A percentile compares a stretch with the other conserved stretches of the same genome.
phyloP scores from a whole-genome alignment of 2,113 vertebrate species.

The Ia io region DNA sequence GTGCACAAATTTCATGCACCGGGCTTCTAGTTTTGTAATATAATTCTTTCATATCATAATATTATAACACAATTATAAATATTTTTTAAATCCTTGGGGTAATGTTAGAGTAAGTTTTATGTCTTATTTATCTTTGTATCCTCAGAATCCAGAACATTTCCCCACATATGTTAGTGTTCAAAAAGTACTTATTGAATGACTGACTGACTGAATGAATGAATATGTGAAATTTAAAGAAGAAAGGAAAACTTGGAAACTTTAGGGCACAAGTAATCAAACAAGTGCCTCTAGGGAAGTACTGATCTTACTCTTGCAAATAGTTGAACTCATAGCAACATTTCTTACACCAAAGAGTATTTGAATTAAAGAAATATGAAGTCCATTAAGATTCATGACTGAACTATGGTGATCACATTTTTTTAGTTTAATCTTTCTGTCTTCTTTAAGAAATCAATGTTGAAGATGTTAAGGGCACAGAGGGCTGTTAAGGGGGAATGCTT shows the following conservation, averaged over 20 bases:
- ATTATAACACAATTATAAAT: neutral
- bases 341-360: neutral
- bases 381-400: neutral
- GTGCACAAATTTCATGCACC: too few species aligned
- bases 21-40: neutral
- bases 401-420: neutral
- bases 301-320: neutral
- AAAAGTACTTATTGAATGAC: neutral
- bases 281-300: neutral
- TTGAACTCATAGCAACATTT: neutral
- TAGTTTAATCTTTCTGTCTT: neutral
- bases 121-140: neutral
- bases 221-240: neutral
- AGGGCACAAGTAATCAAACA: neutral
- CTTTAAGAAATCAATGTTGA: neutral
- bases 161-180: neutral
- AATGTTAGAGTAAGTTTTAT: neutral
- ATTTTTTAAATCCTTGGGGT: neutral
- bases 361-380: neutral
- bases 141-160: neutral
- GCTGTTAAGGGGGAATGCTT: neutral
- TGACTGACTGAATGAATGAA: neutral
- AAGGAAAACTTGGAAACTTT: neutral
- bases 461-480: neutral
- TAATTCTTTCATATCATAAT: neutral